Evolutionary conservation across 2,113 vertebrate species (phyloP).

Genomic region (Mirza zaza): DNA sequence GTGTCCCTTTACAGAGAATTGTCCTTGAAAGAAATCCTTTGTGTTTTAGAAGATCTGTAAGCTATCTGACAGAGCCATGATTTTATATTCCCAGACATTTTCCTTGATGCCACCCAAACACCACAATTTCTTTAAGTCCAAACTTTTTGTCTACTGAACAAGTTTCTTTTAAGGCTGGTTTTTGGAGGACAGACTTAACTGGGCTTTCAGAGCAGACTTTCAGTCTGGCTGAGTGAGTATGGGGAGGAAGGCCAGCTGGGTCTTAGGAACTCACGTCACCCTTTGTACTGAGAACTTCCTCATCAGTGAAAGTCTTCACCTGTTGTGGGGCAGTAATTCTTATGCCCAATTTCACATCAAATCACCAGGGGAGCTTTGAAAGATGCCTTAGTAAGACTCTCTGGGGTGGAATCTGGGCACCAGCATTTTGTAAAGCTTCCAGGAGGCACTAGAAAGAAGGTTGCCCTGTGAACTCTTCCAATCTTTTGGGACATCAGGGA

Average conservation of each 20-base stretch:
- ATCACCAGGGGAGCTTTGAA: background rate
- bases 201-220: background rate
- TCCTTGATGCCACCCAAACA: background rate
- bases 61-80: background rate
- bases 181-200: background rate
- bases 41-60: background rate
- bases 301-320: background rate
- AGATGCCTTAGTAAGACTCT: background rate
- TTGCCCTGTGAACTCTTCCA: background rate
- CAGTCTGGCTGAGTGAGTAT: background rate
- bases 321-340: background rate
- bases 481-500: background rate
- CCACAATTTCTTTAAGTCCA: background rate
- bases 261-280: background rate
- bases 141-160: background rate
- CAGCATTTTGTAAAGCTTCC: background rate
- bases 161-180: background rate
- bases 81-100: background rate
- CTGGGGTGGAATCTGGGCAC: background rate
- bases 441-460: background rate
- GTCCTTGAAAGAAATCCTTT: background rate
- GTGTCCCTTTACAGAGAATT: background rate
- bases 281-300: background rate
- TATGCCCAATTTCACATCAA: background rate
- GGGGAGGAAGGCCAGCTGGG: background rate